A percentile compares a stretch with the other conserved stretches of the same genome.
Evolutionary conservation across 2,888 invertebrate species (phyloP).

Genomic region (Argyresthia goedartella): DNA sequence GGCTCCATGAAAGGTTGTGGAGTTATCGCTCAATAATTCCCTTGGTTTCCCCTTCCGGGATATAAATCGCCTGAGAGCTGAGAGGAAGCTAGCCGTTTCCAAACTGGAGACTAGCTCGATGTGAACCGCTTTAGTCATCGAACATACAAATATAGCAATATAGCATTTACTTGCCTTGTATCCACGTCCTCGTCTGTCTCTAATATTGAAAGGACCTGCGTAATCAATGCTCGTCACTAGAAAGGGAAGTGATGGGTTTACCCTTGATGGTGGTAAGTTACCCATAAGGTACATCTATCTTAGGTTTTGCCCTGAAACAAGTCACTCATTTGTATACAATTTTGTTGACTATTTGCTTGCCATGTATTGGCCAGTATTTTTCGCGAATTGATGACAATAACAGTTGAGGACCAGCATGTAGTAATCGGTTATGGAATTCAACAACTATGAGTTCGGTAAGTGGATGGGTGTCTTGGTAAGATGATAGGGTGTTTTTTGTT

Average conservation of each 20-base stretch:
- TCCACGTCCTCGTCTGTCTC: neutral
- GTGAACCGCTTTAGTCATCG: neutral
- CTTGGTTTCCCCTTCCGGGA: neutral
- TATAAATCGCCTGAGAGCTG: neutral
- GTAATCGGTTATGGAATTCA: neutral
- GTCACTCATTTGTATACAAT: neutral
- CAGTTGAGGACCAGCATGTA: slow-evolving; percentile 1
- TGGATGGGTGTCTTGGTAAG: neutral
- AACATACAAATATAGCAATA: neutral
- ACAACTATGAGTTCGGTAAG: neutral
- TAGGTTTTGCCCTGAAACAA: neutral
- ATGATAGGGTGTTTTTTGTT: slow-evolving; percentile 4
- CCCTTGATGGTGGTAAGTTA: neutral
- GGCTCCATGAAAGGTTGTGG: too few species aligned
- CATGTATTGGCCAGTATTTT: slow-evolving; percentile 1
- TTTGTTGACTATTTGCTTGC: neutral
- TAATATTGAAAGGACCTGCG: neutral
- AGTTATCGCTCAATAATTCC: too few species aligned
- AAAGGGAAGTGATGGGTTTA: neutral
- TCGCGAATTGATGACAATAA: slow-evolving; percentile 1
- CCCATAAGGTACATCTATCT: neutral
- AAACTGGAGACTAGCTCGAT: neutral
- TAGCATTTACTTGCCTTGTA: neutral
- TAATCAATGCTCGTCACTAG: neutral
- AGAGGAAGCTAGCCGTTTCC: neutral